These are phyloP conservation scores for Allobates femoralis DNA, from an alignment of 2,797 vertebrate species.

Conservation along the genomic window DNA sequence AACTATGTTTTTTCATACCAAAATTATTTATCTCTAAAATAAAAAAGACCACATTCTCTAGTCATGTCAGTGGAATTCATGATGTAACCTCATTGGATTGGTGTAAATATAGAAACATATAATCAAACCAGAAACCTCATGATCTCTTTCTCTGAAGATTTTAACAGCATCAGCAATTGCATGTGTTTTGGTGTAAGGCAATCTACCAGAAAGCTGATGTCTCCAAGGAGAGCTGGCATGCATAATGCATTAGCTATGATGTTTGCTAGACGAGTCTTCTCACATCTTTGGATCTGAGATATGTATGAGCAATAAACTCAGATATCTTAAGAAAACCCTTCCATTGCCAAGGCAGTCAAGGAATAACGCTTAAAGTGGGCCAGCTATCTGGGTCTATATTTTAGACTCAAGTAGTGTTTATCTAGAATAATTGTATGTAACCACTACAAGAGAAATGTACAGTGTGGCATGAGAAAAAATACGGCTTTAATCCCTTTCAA, in stretches of 20 bases:
- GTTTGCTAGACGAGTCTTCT: slow-evolving; percentile 52
- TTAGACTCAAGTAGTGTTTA: not conserved
- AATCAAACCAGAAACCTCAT: slow-evolving; percentile 67
- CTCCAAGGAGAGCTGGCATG: slow-evolving; percentile 41
- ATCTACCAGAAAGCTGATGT: slow-evolving; percentile 43
- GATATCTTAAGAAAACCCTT: slow-evolving; percentile 43
- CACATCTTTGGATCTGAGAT: slow-evolving; percentile 48
- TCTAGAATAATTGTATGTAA: too few relatives aligned
- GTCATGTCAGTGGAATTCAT: slow-evolving; percentile 71
- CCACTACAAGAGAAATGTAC: too few relatives aligned
- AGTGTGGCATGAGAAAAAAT: too few relatives aligned
- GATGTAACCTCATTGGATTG: slow-evolving; percentile 72
- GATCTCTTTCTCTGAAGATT: slow-evolving; percentile 61
- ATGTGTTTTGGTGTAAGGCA: slow-evolving; percentile 62
- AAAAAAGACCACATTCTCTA: slow-evolving; percentile 68
- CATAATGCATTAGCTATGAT: slow-evolving; percentile 41
- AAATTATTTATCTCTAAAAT: slow-evolving; percentile 69
- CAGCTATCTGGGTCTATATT: not conserved
- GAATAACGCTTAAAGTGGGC: not conserved
- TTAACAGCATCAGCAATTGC: slow-evolving; percentile 58
- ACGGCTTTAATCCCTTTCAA: too few relatives aligned
- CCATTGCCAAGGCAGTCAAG: not conserved
- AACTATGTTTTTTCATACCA: slow-evolving; percentile 64
- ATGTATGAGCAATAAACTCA: slow-evolving; percentile 42
- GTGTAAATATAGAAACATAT: slow-evolving; percentile 69